Conservation (phyloP, 2,113 vertebrate species). For the Panurus biarmicus region DNA sequence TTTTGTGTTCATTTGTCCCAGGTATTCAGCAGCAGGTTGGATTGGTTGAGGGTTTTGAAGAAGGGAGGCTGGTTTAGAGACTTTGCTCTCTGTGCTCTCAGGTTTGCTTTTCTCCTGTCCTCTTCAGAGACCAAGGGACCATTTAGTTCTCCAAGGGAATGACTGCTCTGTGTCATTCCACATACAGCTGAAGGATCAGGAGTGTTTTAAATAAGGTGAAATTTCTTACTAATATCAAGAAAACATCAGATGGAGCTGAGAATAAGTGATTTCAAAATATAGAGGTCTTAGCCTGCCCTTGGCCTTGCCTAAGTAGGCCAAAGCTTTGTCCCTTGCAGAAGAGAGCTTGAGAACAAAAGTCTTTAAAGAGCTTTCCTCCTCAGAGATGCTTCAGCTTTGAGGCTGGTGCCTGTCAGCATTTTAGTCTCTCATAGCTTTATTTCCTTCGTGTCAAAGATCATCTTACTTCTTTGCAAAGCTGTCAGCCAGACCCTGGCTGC, state of each 20-base stretch:
- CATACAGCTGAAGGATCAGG: not conserved
- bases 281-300: conserved; percentile 7
- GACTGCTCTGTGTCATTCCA: not conserved
- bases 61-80: not conserved
- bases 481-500: conserved; percentile 26
- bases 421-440: conserved; percentile 23
- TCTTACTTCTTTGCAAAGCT: conserved; percentile 39
- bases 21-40: not conserved
- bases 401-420: conserved; percentile 25
- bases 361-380: conserved; percentile 28
- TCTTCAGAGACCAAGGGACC: not conserved
- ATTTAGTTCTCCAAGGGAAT: not conserved
- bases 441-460: conserved; percentile 46
- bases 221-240: not conserved
- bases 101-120: not conserved
- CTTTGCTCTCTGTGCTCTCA: not conserved
- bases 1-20: not conserved
- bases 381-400: not conserved
- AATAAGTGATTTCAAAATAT: not conserved
- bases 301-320: conserved; percentile 2
- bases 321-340: not conserved
- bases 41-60: not conserved
- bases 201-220: not conserved
- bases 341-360: not conserved
- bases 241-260: not conserved